These are phyloP conservation scores for Diorhabda sublineata DNA, from an alignment of 1,140 invertebrate species.

Conservation along the genomic window DNA sequence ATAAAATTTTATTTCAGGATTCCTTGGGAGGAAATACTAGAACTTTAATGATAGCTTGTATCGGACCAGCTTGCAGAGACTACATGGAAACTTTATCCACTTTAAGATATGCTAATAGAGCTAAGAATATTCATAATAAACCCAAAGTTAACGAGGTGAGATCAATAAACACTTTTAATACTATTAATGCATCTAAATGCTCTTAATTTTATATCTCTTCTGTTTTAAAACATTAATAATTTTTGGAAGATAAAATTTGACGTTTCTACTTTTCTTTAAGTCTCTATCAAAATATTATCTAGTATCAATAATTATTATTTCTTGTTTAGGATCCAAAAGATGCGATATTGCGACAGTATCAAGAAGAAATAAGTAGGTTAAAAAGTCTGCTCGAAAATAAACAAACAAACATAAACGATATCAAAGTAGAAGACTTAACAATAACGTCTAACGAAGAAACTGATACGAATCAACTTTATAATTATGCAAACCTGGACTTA, in stretches of 20 bases:
- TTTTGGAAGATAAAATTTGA: too few species aligned
- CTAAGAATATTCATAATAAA: conserved; percentile 92
- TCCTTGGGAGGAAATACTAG: conserved; percentile 93
- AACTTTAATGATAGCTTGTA: conserved; percentile 90
- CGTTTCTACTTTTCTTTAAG: too few species aligned
- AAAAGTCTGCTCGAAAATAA: conserved; percentile 59
- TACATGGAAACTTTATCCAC: conserved; percentile 90
- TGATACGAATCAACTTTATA: conserved; percentile 20
- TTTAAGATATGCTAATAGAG: conserved; percentile 81
- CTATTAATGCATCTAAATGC: too few species aligned
- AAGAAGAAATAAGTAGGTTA: conserved; percentile 78
- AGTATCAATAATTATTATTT: conserved; percentile 6
- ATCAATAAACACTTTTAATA: background rate
- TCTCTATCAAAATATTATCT: background rate
- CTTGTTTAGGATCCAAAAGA: conserved; percentile 74
- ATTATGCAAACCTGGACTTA: conserved; percentile 28
- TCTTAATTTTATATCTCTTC: too few species aligned
- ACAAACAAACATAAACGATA: conserved; percentile 19
- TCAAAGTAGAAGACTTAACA: conserved; percentile 37
- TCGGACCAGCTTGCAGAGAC: conserved; percentile 85
- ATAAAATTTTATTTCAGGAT: conserved; percentile 53
- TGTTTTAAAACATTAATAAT: too few species aligned
- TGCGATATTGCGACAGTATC: conserved; percentile 80
- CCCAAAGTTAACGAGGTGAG: conserved; percentile 82
- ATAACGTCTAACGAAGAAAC: conserved; percentile 22